A percentile compares a stretch with the other conserved stretches of the same genome.
These are phyloP conservation scores for Exaiptasia diaphana DNA, from an alignment of 64 coral and sea anemone species.

Conservation along the genomic window DNA sequence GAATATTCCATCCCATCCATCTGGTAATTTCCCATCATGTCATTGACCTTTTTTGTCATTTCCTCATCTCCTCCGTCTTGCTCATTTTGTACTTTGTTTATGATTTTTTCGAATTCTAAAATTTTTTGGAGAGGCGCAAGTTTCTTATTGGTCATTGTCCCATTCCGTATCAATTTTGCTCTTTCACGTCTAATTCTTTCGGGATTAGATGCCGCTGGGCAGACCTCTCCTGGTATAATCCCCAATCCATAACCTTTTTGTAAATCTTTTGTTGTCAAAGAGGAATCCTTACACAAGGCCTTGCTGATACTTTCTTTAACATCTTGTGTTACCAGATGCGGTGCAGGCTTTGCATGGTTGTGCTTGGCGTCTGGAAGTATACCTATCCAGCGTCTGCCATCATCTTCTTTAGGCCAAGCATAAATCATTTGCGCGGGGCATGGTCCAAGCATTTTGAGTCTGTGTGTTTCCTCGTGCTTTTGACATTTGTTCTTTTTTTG, in stretches of 20 bases:
- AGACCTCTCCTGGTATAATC: conserved; percentile 31
- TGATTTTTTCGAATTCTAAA: conserved; percentile 36
- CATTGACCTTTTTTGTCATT: conserved; percentile 17
- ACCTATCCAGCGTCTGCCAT: conserved; percentile 54
- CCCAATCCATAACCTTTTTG: conserved; percentile 52
- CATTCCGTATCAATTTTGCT: not conserved
- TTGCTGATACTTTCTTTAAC: not conserved
- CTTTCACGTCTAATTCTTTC: conserved; percentile 4
- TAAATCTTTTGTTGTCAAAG: conserved; percentile 43
- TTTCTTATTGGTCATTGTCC: not conserved
- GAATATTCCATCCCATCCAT: not conserved
- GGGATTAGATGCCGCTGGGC: conserved; percentile 41
- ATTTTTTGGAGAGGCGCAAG: conserved; percentile 39
- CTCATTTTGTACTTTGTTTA: conserved; percentile 38
- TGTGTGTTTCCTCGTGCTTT: not conserved
- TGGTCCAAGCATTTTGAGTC: not conserved
- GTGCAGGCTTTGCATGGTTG: conserved; percentile 49
- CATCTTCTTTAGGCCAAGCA: conserved; percentile 44
- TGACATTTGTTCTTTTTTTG: conserved; percentile 34
- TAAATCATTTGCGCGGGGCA: conserved; percentile 45
- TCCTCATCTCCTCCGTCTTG: conserved; percentile 26
- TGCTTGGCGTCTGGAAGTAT: conserved; percentile 2
- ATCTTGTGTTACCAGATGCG: not conserved
- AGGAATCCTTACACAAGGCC: not conserved
- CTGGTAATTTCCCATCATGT: not conserved